Evolutionary conservation across 2,797 vertebrate species (phyloP).

Genomic region (Telmatherina bonti): DNA sequence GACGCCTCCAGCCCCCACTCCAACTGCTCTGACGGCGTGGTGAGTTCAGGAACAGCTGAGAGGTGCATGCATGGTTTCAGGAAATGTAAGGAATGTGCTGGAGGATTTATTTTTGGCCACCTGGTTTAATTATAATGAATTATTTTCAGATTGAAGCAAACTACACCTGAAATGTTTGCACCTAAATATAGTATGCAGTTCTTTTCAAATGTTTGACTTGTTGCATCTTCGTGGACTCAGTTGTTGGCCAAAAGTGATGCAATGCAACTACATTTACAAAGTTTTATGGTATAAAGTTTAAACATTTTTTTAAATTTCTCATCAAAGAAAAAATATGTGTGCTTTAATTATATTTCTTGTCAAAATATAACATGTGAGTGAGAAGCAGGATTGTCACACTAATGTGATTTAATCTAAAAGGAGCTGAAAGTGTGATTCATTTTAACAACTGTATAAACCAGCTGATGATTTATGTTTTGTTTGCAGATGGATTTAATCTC

Average conservation of each 20-base stretch:
- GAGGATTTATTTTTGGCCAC: conserved; percentile 48
- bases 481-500: conserved; percentile 90
- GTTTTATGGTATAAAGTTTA: too few relatives aligned
- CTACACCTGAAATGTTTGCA: background rate
- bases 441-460: background rate
- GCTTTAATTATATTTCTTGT: background rate
- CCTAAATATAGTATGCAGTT: background rate
- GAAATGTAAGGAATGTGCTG: conserved; percentile 45
- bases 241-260: background rate
- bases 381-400: too few relatives aligned
- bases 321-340: background rate
- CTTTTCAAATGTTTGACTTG: background rate
- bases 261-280: too few relatives aligned
- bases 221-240: background rate
- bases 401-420: too few relatives aligned
- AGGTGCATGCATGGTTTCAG: conserved; percentile 24
- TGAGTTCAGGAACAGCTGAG: conserved; percentile 80
- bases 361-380: background rate
- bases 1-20: conserved; percentile 94
- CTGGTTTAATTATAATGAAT: background rate
- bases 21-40: conserved; percentile 96
- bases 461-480: background rate
- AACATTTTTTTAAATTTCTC: background rate
- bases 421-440: background rate
- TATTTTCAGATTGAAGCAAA: conserved; percentile 9